A percentile compares a stretch with the other conserved stretches of the same genome.
Conservation (phyloP, 2,113 vertebrate species). For the Oreochromis niloticus region DNA sequence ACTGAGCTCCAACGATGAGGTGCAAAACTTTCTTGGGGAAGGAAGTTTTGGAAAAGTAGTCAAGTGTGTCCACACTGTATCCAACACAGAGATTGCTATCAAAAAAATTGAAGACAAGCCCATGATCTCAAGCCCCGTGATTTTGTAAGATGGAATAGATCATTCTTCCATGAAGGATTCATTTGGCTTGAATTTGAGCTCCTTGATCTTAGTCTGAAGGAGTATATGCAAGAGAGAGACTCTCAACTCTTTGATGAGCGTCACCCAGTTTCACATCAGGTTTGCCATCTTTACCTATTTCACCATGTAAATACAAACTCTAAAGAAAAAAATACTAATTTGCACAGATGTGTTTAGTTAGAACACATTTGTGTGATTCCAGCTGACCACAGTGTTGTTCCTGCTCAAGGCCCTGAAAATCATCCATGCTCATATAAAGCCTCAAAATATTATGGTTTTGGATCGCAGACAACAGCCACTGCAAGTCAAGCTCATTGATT, state of each 20-base stretch:
- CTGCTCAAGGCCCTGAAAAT: not conserved
- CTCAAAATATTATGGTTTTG: not conserved
- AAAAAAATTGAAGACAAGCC: not conserved
- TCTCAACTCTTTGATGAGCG: not conserved
- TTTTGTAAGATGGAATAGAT: not conserved
- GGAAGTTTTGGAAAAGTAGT: not conserved
- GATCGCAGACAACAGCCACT: not conserved
- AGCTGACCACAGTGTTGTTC: not conserved
- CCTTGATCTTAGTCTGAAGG: not conserved
- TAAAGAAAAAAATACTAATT: not conserved
- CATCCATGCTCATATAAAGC: not conserved
- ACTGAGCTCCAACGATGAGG: rapidly evolving
- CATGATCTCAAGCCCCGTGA: not conserved
- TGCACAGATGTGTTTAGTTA: not conserved
- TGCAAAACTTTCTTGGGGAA: not conserved
- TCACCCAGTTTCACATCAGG: not conserved
- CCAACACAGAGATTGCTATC: not conserved
- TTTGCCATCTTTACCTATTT: not conserved
- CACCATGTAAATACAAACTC: not conserved
- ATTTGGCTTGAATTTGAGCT: not conserved
- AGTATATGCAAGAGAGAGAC: not conserved
- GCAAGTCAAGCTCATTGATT: not conserved
- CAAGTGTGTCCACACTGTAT: not conserved
- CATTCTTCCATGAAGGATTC: not conserved
- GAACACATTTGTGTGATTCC: not conserved